phyloP scores from a whole-genome alignment of 2,888 invertebrate species.

The Brenthis hecate region DNA sequence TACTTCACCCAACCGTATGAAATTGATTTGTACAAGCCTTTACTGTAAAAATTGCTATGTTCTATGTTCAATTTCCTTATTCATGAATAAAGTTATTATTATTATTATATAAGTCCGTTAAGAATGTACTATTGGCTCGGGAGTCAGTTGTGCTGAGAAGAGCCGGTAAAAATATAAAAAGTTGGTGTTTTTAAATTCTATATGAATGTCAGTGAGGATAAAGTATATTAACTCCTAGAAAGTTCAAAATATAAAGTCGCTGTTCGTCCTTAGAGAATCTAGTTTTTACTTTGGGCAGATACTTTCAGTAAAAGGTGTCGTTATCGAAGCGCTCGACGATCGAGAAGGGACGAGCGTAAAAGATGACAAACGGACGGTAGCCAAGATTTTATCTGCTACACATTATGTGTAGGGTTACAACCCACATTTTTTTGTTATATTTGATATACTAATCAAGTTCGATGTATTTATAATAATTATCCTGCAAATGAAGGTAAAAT shows the following conservation, averaged over 20 bases:
- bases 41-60: no score
- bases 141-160: no score
- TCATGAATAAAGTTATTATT: no score
- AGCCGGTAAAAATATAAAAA: no score
- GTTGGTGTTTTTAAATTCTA: no score
- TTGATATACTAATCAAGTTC: background rate
- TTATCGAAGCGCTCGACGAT: conserved; percentile 9
- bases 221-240: background rate
- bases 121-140: no score
- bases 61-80: no score
- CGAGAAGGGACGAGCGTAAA: conserved; percentile 13
- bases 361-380: conserved; percentile 16
- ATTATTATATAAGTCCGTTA: no score
- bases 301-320: conserved; percentile 2
- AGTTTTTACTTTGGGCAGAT: background rate
- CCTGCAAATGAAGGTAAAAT: background rate
- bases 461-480: background rate
- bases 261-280: conserved; percentile 1
- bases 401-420: conserved; percentile 6
- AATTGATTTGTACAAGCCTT: no score
- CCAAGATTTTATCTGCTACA: conserved; percentile 11
- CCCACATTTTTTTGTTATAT: no score
- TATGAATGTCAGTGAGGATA: background rate
- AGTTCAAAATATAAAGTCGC: background rate
- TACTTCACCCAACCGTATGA: no score